These are phyloP conservation scores for Anguilla pacifica DNA, from an alignment of 2,797 vertebrate genomes.

Conservation along the genomic window DNA sequence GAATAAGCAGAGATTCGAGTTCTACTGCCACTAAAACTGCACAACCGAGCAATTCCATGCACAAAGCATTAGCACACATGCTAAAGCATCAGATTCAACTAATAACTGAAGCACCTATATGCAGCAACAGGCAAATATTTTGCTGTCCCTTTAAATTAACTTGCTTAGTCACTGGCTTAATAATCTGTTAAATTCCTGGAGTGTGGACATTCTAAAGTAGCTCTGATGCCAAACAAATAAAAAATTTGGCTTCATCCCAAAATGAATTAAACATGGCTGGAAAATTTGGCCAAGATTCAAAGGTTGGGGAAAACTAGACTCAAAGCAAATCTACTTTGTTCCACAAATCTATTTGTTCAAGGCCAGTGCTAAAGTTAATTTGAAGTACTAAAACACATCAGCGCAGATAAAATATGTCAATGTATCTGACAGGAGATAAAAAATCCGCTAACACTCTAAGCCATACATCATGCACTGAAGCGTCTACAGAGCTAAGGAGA, in stretches of 20 bases:
- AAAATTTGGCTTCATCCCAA: neutral
- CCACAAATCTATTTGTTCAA: neutral
- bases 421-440: neutral
- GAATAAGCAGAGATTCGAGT: conserved; percentile 51
- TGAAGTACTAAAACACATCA: neutral
- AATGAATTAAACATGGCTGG: neutral
- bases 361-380: conserved; percentile 14
- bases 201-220: neutral
- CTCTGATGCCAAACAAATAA: neutral
- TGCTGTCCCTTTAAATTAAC: neutral
- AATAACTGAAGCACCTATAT: neutral
- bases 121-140: neutral
- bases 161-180: neutral
- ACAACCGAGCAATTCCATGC: conserved; percentile 50
- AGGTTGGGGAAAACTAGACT: neutral
- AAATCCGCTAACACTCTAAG: neutral
- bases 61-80: neutral
- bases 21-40: conserved; percentile 45
- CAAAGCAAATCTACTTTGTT: neutral
- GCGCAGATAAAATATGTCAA: neutral
- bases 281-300: neutral
- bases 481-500: conserved; percentile 37
- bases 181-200: neutral
- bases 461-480: conserved; percentile 61
- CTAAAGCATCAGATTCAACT: neutral